phyloP scores from a whole-genome alignment of 2,797 vertebrate genomes.

The Crocidura indochinensis region DNA sequence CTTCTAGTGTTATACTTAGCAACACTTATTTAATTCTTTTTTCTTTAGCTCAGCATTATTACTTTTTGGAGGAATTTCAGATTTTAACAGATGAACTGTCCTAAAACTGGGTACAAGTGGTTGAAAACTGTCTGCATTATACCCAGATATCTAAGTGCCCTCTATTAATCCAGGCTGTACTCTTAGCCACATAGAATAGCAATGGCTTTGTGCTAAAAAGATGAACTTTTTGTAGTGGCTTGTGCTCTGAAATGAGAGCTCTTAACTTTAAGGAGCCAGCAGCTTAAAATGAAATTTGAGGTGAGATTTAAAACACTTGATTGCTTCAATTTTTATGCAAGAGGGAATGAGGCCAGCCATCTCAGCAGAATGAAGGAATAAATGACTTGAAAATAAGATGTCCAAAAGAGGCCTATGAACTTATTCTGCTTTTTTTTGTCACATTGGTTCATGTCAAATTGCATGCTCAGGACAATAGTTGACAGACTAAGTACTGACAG shows the following conservation, averaged over 20 bases:
- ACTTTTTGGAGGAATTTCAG: slow-evolving; percentile 78
- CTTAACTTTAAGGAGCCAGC: background rate
- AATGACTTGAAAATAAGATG: background rate
- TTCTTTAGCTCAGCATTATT: slow-evolving; percentile 81
- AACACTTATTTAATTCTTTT: slow-evolving; percentile 73
- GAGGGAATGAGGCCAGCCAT: too few species aligned
- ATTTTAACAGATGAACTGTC: slow-evolving; percentile 70
- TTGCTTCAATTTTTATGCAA: slow-evolving; percentile 27
- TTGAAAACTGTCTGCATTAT: background rate
- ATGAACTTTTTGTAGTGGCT: background rate
- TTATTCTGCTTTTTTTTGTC: slow-evolving; percentile 12
- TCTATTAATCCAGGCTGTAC: slow-evolving; percentile 8
- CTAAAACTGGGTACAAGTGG: slow-evolving; percentile 74
- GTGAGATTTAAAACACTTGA: background rate
- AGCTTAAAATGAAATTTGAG: background rate
- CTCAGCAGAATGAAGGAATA: background rate
- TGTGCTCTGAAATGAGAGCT: background rate
- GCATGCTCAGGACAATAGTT: background rate
- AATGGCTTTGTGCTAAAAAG: background rate
- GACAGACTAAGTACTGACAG: background rate
- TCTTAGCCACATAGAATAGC: background rate
- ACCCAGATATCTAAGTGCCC: background rate
- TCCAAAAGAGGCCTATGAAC: background rate
- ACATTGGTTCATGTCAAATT: background rate
- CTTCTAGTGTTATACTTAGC: slow-evolving; percentile 69